A percentile compares a stretch with the other conserved stretches of the same genome.
These are phyloP conservation scores for Arnoldichthys spilopterus DNA, from an alignment of 2,797 vertebrate species.

Conservation along the genomic window DNA sequence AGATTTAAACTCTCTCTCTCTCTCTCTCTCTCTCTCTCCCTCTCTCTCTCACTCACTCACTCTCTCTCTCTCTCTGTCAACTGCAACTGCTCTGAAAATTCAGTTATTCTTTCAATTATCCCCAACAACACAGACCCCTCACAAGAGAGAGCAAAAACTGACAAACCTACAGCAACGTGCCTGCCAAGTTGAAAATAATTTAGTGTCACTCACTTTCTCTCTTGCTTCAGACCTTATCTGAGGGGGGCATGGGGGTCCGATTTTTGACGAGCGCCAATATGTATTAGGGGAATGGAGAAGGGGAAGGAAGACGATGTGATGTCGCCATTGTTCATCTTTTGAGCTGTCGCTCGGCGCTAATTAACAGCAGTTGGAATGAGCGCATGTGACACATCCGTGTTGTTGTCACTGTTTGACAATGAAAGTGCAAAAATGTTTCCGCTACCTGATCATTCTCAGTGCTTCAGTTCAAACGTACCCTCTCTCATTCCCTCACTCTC, in stretches of 20 bases:
- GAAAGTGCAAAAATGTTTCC: conserved; percentile 47
- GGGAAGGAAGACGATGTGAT: conserved; percentile 57
- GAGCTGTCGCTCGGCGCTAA: conserved; percentile 67
- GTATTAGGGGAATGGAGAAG: conserved; percentile 39
- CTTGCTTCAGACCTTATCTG: conserved; percentile 64
- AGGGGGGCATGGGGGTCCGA: conserved; percentile 42
- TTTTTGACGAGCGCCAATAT: conserved; percentile 44
- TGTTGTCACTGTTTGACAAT: conserved; percentile 49
- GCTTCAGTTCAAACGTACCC: conserved; percentile 28
- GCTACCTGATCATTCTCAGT: conserved; percentile 29
- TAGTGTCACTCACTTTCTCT: conserved; percentile 70
- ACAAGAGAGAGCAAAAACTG: conserved; percentile 70
- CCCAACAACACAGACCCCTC: conserved; percentile 69
- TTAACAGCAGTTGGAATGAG: conserved; percentile 46
- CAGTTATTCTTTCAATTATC: conserved; percentile 80
- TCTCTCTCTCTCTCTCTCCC: conserved; percentile 46
- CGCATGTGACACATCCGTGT: conserved; percentile 23
- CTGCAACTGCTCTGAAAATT: conserved; percentile 63
- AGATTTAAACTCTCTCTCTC: conserved; percentile 59
- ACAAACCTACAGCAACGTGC: conserved; percentile 72
- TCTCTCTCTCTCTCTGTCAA: conserved; percentile 53
- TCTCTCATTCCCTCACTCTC: not conserved
- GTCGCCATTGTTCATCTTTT: conserved; percentile 53
- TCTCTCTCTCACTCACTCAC: conserved; percentile 53
- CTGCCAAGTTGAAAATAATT: conserved; percentile 78